These are phyloP conservation scores for Crocallis elinguaria DNA, from an alignment of 2,888 invertebrate genomes.

Conservation along the genomic window DNA sequence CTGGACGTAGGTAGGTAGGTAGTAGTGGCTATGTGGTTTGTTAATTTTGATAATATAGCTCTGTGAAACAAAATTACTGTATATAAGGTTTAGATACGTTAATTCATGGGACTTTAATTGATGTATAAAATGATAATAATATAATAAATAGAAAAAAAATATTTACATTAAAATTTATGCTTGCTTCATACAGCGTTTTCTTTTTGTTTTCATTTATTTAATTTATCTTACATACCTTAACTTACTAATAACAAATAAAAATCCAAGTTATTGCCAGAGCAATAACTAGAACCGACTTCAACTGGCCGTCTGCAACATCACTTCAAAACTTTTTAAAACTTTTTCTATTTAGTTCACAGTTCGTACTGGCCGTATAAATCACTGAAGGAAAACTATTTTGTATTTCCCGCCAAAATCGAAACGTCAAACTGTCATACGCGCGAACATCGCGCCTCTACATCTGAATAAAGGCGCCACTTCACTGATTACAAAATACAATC, in stretches of 20 bases:
- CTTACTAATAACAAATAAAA: conserved; percentile 56
- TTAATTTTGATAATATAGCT: too few relatives aligned
- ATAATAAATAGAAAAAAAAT: too few relatives aligned
- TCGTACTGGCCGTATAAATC: conserved; percentile 48
- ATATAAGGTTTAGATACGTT: too few relatives aligned
- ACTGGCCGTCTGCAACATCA: conserved; percentile 71
- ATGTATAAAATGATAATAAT: too few relatives aligned
- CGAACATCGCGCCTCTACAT: conserved; percentile 75
- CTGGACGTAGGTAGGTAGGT: too few relatives aligned
- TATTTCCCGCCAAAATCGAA: conserved; percentile 78
- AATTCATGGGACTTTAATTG: too few relatives aligned
- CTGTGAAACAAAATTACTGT: too few relatives aligned
- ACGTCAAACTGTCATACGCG: conserved; percentile 81
- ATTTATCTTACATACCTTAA: conserved; percentile 63
- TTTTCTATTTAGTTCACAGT: conserved; percentile 54
- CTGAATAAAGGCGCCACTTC: conserved; percentile 79
- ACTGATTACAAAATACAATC: conserved; percentile 82
- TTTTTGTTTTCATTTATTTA: not conserved
- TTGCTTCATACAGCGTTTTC: too few relatives aligned
- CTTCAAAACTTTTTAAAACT: conserved; percentile 53
- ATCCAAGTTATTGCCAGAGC: conserved; percentile 80
- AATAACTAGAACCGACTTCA: conserved; percentile 76
- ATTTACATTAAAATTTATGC: too few relatives aligned
- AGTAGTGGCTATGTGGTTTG: too few relatives aligned
- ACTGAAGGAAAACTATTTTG: conserved; percentile 32